phyloP scores from a whole-genome alignment of 2,797 vertebrate species.

The Oreochromis mossambicus region DNA sequence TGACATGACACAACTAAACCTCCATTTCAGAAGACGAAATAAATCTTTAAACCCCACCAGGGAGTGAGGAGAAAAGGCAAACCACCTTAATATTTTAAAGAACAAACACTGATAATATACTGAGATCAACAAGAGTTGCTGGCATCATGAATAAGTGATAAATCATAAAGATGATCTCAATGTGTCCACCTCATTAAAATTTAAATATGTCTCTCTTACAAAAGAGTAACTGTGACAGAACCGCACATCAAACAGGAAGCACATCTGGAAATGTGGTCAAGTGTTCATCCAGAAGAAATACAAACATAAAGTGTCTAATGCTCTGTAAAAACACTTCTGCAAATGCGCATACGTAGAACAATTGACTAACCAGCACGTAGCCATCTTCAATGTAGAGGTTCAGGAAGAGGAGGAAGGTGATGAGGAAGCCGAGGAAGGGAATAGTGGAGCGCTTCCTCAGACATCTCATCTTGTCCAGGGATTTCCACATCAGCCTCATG shows the following conservation, averaged over 20 bases:
- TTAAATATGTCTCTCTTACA: constrained; percentile 49
- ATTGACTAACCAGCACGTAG: constrained; percentile 88
- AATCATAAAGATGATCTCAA: constrained; percentile 36
- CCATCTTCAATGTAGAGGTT: constrained; percentile 97
- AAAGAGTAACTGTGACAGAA: constrained; percentile 33
- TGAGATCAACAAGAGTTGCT: constrained; percentile 57
- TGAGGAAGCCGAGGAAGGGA: constrained; percentile 90
- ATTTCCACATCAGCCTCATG: constrained; percentile 84
- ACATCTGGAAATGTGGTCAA: background rate
- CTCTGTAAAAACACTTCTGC: background rate
- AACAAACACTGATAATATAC: constrained; percentile 62
- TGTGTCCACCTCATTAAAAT: constrained; percentile 45
- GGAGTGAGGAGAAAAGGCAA: constrained; percentile 23
- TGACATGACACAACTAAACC: background rate
- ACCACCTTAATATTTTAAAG: constrained; percentile 64
- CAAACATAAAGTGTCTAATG: background rate
- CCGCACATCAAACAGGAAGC: background rate
- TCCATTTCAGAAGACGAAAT: constrained; percentile 6
- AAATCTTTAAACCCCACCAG: background rate
- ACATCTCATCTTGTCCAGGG: constrained; percentile 97
- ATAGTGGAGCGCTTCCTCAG: constrained; percentile 92
- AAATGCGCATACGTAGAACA: background rate
- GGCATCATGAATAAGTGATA: constrained; percentile 63
- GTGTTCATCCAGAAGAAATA: background rate
- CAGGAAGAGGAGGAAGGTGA: constrained; percentile 92